phyloP scores from a whole-genome alignment of 1,140 invertebrate species.

The Muscidifurax raptorellus region DNA sequence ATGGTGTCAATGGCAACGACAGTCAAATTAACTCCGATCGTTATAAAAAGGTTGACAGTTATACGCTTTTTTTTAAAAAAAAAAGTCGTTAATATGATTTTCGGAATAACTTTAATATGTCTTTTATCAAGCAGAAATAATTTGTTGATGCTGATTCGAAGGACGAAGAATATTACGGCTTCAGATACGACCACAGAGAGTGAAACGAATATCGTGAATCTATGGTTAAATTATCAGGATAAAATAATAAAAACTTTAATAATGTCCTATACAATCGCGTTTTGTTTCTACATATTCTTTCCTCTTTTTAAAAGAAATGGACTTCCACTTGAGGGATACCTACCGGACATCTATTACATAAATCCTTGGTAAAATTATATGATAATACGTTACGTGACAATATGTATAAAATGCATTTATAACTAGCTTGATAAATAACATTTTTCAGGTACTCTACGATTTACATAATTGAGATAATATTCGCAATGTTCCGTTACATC shows the following conservation, averaged over 20 bases:
- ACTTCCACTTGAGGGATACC: neutral
- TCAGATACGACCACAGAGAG: neutral
- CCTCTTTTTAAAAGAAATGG: neutral
- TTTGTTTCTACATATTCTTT: neutral
- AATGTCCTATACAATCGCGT: neutral
- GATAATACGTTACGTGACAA: no score
- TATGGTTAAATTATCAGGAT: neutral
- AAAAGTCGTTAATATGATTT: no score
- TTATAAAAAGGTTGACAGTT: neutral
- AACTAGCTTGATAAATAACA: neutral
- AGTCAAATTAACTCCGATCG: neutral
- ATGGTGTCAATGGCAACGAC: neutral
- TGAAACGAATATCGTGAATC: neutral
- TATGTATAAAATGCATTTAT: no score
- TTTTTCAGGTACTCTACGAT: neutral
- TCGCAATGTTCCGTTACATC: neutral
- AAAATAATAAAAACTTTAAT: neutral
- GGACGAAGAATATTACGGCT: neutral
- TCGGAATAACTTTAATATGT: no score
- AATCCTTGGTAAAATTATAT: neutral
- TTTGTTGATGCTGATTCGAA: neutral
- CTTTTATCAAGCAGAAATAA: neutral
- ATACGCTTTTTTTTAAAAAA: neutral
- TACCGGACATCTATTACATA: neutral
- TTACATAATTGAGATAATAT: no score